phyloP scores from a whole-genome alignment of 2,888 invertebrate species.

The Erebia epiphron region DNA sequence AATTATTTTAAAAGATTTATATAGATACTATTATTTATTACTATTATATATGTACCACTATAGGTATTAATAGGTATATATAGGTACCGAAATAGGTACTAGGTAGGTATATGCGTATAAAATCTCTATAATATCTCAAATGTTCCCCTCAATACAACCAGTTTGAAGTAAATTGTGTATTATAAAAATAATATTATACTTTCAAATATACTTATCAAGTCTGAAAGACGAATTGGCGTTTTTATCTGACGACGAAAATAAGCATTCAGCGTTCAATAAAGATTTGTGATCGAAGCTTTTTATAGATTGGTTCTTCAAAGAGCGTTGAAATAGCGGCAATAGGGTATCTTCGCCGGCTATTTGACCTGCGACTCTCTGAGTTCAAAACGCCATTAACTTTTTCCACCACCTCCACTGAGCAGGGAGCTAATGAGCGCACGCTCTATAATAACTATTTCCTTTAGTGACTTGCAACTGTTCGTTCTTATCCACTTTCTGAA shows the following conservation, averaged over 20 bases:
- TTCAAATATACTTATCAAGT: neutral
- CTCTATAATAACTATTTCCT: slow-evolving; percentile 3
- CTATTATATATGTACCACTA: no score
- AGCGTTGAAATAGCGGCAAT: neutral
- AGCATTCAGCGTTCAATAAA: slow-evolving; percentile 1
- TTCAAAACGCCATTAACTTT: slow-evolving; percentile 6
- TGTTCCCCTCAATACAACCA: no score
- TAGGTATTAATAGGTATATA: no score
- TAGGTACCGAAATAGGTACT: no score
- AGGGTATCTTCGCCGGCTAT: neutral
- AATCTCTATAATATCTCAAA: no score
- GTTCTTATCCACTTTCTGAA: neutral
- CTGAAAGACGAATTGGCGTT: neutral
- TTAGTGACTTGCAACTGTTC: neutral
- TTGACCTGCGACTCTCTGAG: neutral
- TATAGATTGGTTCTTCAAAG: neutral
- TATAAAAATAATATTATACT: no score
- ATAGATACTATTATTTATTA: no score
- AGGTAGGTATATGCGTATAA: no score
- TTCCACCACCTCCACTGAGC: neutral
- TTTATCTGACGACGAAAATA: neutral
- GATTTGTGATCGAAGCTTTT: neutral
- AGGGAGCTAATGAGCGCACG: slow-evolving; percentile 3
- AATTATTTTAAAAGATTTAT: no score
- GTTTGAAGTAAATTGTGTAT: no score